A percentile compares a stretch with the other conserved stretches of the same genome.
Evolutionary conservation across 2,888 invertebrate species (phyloP).

Genomic region (Phanerotoma sp.): DNA sequence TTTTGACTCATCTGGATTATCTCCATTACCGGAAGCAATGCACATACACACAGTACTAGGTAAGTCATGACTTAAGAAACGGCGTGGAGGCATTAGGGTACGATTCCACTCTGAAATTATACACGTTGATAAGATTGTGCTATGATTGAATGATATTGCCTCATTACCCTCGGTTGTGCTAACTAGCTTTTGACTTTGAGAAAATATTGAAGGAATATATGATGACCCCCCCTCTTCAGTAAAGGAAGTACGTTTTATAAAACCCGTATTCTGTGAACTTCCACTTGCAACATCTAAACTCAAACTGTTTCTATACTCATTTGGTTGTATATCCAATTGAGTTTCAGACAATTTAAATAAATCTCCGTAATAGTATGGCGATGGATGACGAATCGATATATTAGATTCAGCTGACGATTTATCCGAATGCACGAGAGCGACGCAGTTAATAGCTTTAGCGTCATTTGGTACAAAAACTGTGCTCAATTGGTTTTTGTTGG

Average conservation of each 20-base stretch:
- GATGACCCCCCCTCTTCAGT: conserved; percentile 67
- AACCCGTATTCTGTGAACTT: no score
- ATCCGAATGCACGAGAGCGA: conserved; percentile 52
- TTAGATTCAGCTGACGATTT: conserved; percentile 62
- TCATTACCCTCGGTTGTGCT: conserved; percentile 49
- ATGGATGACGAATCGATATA: conserved; percentile 68
- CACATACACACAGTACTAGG: conserved; percentile 69
- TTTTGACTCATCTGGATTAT: conserved; percentile 54
- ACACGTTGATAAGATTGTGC: conserved; percentile 53
- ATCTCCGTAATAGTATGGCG: conserved; percentile 83
- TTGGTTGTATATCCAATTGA: conserved; percentile 57
- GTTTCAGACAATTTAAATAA: conserved; percentile 62
- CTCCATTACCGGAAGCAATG: conserved; percentile 64
- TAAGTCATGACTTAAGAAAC: conserved; percentile 62
- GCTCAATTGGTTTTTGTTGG: no score
- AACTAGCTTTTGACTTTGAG: conserved; percentile 38
- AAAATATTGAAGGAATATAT: conserved; percentile 30
- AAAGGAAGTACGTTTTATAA: no score
- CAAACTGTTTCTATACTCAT: conserved; percentile 68
- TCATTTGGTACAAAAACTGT: no score
- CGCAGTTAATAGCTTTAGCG: conserved; percentile 44
- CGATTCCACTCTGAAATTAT: conserved; percentile 56
- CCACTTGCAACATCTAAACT: conserved; percentile 75
- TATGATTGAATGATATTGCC: conserved; percentile 40
- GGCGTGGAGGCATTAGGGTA: conserved; percentile 74